These are phyloP conservation scores for Hylaeus volcanicus DNA, from an alignment of 1,140 invertebrate species.

Conservation along the genomic window DNA sequence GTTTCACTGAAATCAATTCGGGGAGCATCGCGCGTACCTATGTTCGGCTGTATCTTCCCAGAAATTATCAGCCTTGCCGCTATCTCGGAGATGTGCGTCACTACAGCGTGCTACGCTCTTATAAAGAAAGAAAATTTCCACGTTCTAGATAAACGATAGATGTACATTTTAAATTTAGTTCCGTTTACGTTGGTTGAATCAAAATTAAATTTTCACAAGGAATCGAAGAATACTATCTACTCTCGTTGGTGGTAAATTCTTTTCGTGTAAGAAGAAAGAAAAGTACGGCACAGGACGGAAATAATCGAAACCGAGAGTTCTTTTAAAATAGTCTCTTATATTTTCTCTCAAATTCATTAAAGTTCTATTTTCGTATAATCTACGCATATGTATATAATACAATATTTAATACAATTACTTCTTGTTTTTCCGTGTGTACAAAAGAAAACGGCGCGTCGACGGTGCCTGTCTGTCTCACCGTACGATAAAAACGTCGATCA, in stretches of 20 bases:
- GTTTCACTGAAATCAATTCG: background rate
- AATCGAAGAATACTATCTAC: no score
- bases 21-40: background rate
- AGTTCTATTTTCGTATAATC: conserved; percentile 62
- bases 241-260: no score
- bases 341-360: conserved; percentile 72
- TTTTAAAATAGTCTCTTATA: conserved; percentile 78
- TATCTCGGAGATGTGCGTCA: background rate
- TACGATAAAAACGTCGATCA: conserved; percentile 37
- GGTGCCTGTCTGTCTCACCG: conserved; percentile 50
- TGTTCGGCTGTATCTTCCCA: background rate
- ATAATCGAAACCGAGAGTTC: background rate
- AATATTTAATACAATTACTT: conserved; percentile 72
- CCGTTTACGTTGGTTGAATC: no score
- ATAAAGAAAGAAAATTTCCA: no score
- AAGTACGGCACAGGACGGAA: background rate
- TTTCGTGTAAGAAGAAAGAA: no score
- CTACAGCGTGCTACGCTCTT: background rate
- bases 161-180: no score
- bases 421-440: conserved; percentile 59
- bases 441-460: conserved; percentile 51
- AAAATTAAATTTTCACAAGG: no score
- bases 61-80: background rate
- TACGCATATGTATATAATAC: conserved; percentile 72
- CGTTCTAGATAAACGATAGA: no score